Evolutionary conservation across 2,113 vertebrate genomes (phyloP).

Genomic region (Protomyctophum bolini): DNA sequence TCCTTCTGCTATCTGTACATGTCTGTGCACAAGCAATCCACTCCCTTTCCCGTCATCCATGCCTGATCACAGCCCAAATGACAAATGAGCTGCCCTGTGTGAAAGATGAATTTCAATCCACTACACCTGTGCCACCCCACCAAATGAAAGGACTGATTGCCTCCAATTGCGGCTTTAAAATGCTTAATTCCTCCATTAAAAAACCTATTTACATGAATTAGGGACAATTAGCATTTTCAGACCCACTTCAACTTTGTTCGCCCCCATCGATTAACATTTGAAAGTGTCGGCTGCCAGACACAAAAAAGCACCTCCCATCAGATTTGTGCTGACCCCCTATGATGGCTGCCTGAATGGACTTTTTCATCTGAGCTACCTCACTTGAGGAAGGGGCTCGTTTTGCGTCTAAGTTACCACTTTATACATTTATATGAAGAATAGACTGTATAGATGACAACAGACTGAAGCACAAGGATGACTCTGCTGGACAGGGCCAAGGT

Average conservation of each 20-base stretch:
- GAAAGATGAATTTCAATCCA: slow-evolving; percentile 81
- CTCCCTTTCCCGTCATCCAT: slow-evolving; percentile 63
- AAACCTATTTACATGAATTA: slow-evolving; percentile 85
- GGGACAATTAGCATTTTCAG: slow-evolving; percentile 84
- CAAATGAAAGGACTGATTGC: slow-evolving; percentile 82
- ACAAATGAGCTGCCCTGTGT: slow-evolving; percentile 78
- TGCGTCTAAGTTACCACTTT: slow-evolving; percentile 72
- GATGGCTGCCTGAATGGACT: slow-evolving; percentile 61
- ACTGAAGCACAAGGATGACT: slow-evolving; percentile 53
- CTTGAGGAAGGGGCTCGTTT: slow-evolving; percentile 50
- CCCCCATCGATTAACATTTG: slow-evolving; percentile 82
- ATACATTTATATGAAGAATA: slow-evolving; percentile 72
- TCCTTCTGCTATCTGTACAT: slow-evolving; percentile 49
- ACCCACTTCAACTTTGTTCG: slow-evolving; percentile 82
- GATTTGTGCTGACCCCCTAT: slow-evolving; percentile 74
- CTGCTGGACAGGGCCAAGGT: slow-evolving; percentile 48
- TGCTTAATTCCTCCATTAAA: slow-evolving; percentile 83
- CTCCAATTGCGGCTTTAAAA: slow-evolving; percentile 81
- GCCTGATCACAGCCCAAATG: slow-evolving; percentile 75
- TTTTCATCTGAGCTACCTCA: slow-evolving; percentile 57
- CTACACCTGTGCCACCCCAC: slow-evolving; percentile 80
- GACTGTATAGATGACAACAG: slow-evolving; percentile 67
- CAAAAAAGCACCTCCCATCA: slow-evolving; percentile 74
- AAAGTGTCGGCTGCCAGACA: slow-evolving; percentile 81
- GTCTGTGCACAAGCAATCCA: slow-evolving; percentile 54